Evolutionary conservation across 2,888 invertebrate genomes (phyloP).

Genomic region (Ophion ventricosus): DNA sequence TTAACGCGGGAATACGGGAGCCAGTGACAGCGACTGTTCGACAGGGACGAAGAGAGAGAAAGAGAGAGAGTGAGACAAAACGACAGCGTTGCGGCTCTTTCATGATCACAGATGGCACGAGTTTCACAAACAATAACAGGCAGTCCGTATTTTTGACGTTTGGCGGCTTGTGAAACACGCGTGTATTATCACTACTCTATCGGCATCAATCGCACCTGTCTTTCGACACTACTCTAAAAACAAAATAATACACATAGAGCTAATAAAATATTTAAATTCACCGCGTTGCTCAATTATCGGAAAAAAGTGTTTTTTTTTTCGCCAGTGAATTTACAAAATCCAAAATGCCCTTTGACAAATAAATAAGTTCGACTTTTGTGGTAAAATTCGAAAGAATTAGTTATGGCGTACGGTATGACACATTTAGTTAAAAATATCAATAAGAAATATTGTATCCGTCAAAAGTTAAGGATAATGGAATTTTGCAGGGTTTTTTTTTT

Average conservation of each 20-base stretch:
- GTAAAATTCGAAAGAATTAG: background rate
- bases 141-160: conserved; percentile 71
- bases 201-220: conserved; percentile 39
- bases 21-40: conserved; percentile 72
- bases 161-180: conserved; percentile 62
- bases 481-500: background rate
- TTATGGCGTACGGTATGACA: background rate
- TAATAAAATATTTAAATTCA: background rate
- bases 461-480: background rate
- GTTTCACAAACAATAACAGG: conserved; percentile 71
- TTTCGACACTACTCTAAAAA: background rate
- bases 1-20: conserved; percentile 74
- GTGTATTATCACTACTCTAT: conserved; percentile 44
- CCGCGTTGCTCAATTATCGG: background rate
- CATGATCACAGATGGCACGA: conserved; percentile 80
- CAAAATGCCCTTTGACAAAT: background rate
- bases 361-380: background rate
- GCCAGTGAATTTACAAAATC: background rate
- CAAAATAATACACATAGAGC: background rate
- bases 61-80: conserved; percentile 4
- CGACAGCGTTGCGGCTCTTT: conserved; percentile 59
- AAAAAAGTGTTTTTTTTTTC: background rate
- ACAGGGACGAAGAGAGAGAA: conserved; percentile 38
- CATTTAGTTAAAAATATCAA: background rate
- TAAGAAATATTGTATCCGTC: background rate